Percentiles rank a stretch among this genome's conserved stretches.
Conservation (phyloP, 1,140 invertebrate genomes). For the Ridgeia piscesae region DNA sequence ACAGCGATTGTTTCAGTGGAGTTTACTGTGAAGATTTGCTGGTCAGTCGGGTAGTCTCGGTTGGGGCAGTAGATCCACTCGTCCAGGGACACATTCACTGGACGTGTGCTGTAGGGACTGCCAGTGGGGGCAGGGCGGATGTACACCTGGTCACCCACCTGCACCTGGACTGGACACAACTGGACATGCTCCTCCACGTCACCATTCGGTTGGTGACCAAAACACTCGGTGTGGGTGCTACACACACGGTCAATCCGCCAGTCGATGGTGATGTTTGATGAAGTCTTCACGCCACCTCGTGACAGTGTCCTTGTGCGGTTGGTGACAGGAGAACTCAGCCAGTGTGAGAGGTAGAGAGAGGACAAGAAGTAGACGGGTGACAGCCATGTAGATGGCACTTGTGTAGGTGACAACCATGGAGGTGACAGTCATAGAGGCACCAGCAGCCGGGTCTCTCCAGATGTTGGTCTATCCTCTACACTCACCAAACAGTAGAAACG, state of each 20-base stretch:
- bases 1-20: background rate
- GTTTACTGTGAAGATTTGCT: background rate
- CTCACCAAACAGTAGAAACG: background rate
- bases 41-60: background rate
- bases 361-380: background rate
- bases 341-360: background rate
- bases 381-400: background rate
- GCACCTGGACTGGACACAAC: slow-evolving; percentile 25
- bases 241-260: background rate
- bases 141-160: slow-evolving; percentile 18
- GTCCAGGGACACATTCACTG: background rate
- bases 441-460: background rate
- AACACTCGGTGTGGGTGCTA: slow-evolving; percentile 3
- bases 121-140: slow-evolving; percentile 1
- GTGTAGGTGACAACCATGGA: background rate
- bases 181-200: slow-evolving; percentile 10
- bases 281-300: background rate
- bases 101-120: background rate
- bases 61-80: slow-evolving; percentile 2
- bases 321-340: background rate
- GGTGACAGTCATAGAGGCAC: background rate
- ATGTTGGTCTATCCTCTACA: background rate
- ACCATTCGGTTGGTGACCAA: slow-evolving; percentile 11
- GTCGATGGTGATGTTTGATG: background rate
- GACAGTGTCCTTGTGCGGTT: background rate